Evolutionary conservation across 2,888 invertebrate species (phyloP).

Genomic region (Dynastes tityus): DNA sequence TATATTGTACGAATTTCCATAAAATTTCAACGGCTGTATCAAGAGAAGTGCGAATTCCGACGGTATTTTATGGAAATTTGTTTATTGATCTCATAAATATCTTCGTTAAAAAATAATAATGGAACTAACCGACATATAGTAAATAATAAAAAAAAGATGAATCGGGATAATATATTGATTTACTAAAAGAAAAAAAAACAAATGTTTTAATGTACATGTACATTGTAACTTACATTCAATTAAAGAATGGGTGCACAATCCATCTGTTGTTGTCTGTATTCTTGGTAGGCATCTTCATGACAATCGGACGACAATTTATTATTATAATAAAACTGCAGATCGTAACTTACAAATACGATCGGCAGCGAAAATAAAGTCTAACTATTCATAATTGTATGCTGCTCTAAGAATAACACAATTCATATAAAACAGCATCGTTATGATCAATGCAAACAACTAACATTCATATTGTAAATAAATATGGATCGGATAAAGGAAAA

Average conservation of each 20-base stretch:
- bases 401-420: constrained; percentile 54
- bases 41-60: background rate
- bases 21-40: background rate
- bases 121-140: constrained; percentile 33
- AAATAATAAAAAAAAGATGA: constrained; percentile 21
- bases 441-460: constrained; percentile 37
- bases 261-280: constrained; percentile 53
- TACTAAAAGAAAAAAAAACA: constrained; percentile 34
- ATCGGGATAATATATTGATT: constrained; percentile 25
- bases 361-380: constrained; percentile 61
- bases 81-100: constrained; percentile 17
- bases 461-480: background rate
- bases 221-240: constrained; percentile 59
- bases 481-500: background rate
- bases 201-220: constrained; percentile 46
- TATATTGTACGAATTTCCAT: constrained; percentile 29
- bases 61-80: constrained; percentile 35
- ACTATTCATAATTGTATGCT: constrained; percentile 53
- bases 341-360: constrained; percentile 72
- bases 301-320: constrained; percentile 51
- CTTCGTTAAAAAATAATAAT: constrained; percentile 44
- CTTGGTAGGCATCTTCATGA: constrained; percentile 55
- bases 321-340: constrained; percentile 61
- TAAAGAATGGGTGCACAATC: constrained; percentile 51
- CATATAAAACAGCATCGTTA: constrained; percentile 49